A percentile compares a stretch with the other conserved stretches of the same genome.
Evolutionary conservation across 1,140 invertebrate genomes (phyloP).

Genomic region (Drosophila nebulosa): DNA sequence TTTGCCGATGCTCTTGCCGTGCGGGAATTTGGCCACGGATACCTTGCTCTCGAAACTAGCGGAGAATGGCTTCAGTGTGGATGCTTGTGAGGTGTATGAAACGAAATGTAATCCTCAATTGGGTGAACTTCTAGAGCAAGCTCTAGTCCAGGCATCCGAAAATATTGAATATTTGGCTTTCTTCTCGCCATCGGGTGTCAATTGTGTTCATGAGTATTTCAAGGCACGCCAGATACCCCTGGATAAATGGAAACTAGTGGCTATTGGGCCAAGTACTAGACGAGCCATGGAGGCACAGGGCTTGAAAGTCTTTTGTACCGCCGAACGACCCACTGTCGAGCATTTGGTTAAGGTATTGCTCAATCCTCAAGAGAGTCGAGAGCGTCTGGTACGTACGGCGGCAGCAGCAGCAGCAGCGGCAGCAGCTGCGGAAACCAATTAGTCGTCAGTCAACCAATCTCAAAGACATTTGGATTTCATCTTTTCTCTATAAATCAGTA

Average conservation of each 20-base stretch:
- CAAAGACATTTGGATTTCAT: not conserved
- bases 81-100: slow-evolving; percentile 83
- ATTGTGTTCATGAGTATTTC: slow-evolving; percentile 67
- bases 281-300: slow-evolving; percentile 63
- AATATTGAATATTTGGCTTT: slow-evolving; percentile 82
- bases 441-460: not conserved
- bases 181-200: slow-evolving; percentile 83
- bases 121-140: slow-evolving; percentile 81
- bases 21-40: slow-evolving; percentile 82
- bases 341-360: slow-evolving; percentile 77
- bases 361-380: slow-evolving; percentile 71
- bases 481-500: not conserved
- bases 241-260: slow-evolving; percentile 72
- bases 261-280: slow-evolving; percentile 78
- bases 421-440: not conserved
- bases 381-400: slow-evolving; percentile 35
- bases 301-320: slow-evolving; percentile 68
- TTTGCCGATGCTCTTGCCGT: slow-evolving; percentile 82
- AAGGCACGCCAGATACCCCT: slow-evolving; percentile 44
- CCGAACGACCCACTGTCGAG: slow-evolving; percentile 79
- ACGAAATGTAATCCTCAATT: slow-evolving; percentile 81
- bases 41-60: slow-evolving; percentile 81
- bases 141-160: slow-evolving; percentile 70
- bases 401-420: not conserved
- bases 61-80: slow-evolving; percentile 80